Evolutionary conservation across 2,888 invertebrate species (phyloP).

Genomic region (Ypsolopha scabrella): DNA sequence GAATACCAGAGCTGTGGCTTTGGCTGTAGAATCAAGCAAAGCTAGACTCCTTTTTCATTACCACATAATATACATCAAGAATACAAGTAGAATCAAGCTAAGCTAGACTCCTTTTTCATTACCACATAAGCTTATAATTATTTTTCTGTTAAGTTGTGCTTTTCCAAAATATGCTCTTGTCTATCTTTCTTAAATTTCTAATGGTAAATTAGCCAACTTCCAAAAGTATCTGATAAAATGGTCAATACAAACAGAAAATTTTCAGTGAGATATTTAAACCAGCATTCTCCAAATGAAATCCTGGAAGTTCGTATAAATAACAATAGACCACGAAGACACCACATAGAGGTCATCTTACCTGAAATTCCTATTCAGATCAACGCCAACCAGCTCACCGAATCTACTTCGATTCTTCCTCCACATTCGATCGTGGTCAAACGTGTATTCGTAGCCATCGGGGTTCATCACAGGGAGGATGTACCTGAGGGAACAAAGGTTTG

Average conservation of each 20-base stretch:
- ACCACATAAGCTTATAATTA: too few relatives aligned
- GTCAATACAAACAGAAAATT: background rate
- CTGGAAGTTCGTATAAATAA: background rate
- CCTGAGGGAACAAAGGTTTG: constrained; percentile 35
- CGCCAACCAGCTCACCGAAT: constrained; percentile 78
- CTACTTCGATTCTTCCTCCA: constrained; percentile 84
- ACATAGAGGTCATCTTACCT: constrained; percentile 45
- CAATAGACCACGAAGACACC: background rate
- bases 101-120: too few relatives aligned
- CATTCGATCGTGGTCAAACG: constrained; percentile 82
- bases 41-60: too few relatives aligned
- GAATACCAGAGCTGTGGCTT: too few relatives aligned
- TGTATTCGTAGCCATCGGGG: constrained; percentile 91
- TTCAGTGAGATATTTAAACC: background rate
- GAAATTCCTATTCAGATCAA: constrained; percentile 89
- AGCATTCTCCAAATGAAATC: background rate
- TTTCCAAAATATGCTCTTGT: too few relatives aligned
- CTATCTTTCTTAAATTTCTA: too few relatives aligned
- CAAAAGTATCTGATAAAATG: too few relatives aligned
- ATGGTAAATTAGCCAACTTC: too few relatives aligned
- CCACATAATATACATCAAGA: too few relatives aligned
- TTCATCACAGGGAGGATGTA: constrained; percentile 81
- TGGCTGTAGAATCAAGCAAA: too few relatives aligned
- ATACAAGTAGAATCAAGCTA: too few relatives aligned
- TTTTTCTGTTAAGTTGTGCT: too few relatives aligned